Base-by-base conservation (phyloP, 2,113 vertebrate species). In the Colaptes auratus region DNA sequence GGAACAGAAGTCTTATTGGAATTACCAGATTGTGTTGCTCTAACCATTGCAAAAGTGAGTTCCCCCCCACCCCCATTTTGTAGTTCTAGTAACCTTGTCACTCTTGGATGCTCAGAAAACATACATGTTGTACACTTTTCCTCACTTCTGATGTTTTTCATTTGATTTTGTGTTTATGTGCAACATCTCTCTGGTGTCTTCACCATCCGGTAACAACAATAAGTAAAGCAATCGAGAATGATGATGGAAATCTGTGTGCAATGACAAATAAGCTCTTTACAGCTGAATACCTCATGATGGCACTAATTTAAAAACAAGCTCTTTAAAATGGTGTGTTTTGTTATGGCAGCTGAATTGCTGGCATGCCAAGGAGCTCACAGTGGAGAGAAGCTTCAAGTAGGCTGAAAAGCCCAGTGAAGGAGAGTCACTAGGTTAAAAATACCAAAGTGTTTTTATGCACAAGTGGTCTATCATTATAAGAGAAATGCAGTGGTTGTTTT, bases 391-490 rank as follows among this genome's bases (percentile, higher is more conserved):
- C 52, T 89, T 91, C 64, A 86, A 92, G 69, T 6, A 88, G 86
- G 25, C 69, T 94, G 75, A 82, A 89, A 94, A 95, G 10, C 44
- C 25, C 50, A 66, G 7, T 42, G 52, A 70, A 59, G 39, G 20
- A 89, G 64, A 80, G 35, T 85, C n/a, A 74, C 56, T 55, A 60
- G 36, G 52, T 88, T 96, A 96, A 96, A 96, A 96, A 96, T 93
- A 96, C 10, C 64, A 19, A 69, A 88, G 30, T 33, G n/a, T n/a
- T n/a, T n/a, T n/a, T n/a, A n/a, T n/a, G 31, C 64, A 89, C 83
- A 48, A 1, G 0, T 66, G 50, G 80, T 91, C 24, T 31, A 33
- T 46, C 71, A 73, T 87, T 92, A 56, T 74, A 66, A 86, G 36
- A 56, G 25, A 92, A 82, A 74, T 42, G 44, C 67, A 81, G 42